Evolutionary conservation across 2,888 invertebrate species (phyloP).

Genomic region (Ferrisia virgata): DNA sequence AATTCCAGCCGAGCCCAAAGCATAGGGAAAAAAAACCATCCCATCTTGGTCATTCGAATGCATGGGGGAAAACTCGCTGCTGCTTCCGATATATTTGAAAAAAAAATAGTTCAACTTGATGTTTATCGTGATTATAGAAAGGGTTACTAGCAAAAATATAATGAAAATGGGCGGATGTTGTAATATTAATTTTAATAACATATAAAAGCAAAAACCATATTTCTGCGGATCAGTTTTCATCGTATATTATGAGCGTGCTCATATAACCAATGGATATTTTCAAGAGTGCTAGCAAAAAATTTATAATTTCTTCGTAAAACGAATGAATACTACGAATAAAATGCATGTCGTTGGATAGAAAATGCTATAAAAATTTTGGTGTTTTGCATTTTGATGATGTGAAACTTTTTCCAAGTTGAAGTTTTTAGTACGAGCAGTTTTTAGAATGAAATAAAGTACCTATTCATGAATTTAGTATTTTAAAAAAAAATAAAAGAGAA

Average conservation of each 20-base stretch:
- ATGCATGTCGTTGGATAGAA: neutral
- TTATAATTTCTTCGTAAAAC: neutral
- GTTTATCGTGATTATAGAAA: constrained; percentile 1
- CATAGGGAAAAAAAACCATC: neutral
- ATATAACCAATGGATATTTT: neutral
- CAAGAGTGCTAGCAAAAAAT: neutral
- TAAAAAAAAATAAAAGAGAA: no score
- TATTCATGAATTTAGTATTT: no score
- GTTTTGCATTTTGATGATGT: neutral
- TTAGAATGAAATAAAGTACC: no score
- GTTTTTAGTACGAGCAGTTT: no score
- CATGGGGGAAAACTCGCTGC: neutral
- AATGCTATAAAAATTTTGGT: neutral
- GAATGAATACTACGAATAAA: neutral
- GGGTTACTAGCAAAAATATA: constrained; percentile 27
- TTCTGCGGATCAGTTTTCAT: constrained; percentile 1
- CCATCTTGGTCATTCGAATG: neutral
- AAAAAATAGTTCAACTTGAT: neutral
- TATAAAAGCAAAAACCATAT: constrained; percentile 19
- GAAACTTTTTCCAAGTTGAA: no score
- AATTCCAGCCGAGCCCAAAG: neutral
- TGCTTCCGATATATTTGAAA: neutral
- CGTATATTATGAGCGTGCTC: neutral
- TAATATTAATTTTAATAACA: constrained; percentile 40
- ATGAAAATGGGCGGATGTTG: constrained; percentile 39